phyloP scores from a whole-genome alignment of 1,140 invertebrate genomes.

The Cheumatopsyche charites region DNA sequence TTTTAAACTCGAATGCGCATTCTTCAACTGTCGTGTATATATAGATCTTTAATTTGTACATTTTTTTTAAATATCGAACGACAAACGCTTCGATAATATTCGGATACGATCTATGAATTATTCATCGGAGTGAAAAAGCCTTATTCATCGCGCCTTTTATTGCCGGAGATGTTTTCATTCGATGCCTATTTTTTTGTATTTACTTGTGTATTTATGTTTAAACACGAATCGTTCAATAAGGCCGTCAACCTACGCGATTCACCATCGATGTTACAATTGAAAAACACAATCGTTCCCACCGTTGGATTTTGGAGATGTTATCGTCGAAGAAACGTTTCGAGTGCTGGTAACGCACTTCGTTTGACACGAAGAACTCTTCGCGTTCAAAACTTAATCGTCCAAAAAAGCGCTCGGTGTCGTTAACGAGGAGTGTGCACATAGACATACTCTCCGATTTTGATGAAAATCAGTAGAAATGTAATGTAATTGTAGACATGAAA shows the following conservation, averaged over 20 bases:
- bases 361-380: too few species aligned
- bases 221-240: conserved; percentile 2
- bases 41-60: too few species aligned
- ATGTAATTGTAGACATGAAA: too few species aligned
- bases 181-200: background rate
- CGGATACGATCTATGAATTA: conserved; percentile 12
- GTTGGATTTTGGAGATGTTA: conserved; percentile 12
- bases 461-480: too few species aligned
- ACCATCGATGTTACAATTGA: conserved; percentile 33
- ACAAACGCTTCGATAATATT: background rate
- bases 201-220: background rate
- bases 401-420: too few species aligned
- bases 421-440: too few species aligned
- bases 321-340: conserved; percentile 4
- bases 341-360: too few species aligned
- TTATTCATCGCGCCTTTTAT: conserved; percentile 10
- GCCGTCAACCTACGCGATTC: conserved; percentile 26
- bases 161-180: conserved; percentile 20
- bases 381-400: too few species aligned
- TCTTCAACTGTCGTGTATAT: background rate
- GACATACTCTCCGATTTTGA: too few species aligned
- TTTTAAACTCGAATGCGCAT: conserved; percentile 6
- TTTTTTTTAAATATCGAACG: background rate
- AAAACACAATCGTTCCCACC: conserved; percentile 20
- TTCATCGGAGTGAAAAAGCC: conserved; percentile 1